Base-by-base conservation (phyloP, 2,888 invertebrate species). In the Lacanobia oleracea region DNA sequence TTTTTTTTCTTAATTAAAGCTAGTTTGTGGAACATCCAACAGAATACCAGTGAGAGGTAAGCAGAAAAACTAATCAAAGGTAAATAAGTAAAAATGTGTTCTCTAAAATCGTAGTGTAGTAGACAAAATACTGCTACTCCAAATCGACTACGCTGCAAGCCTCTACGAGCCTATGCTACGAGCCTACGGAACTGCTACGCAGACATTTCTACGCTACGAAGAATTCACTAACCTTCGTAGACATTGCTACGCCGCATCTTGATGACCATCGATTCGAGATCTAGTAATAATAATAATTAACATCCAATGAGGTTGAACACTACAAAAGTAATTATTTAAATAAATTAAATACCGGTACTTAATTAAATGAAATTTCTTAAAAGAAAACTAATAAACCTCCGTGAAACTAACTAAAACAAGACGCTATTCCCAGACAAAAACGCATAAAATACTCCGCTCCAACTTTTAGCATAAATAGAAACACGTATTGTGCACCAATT, bases 401-500 rank as follows among this genome's bases (percentile, higher is more conserved):
- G 9, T 8, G 5, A 12, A 48, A 18, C 10, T 40, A 50, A 63
- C 23, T 33, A 56, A 9, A 45, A 0, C n/a, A 50, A 61, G 23
- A 12, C 10, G 4, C 23, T 2, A 8, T 45, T 27, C 0, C 5
- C 16, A 56, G 10, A 45, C 62, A 14, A 77, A 62, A 69, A n/a
- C 51, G 10, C 16, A 27, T 9, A 33, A 33, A 56, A 57, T 14
- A n/a, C 33, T 4, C 8, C 0, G 7, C 21, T 53, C 16, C 23
- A 51, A 71, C 50, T 65, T 51, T 10, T 16, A 33, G 6, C 21
- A 12, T 63, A 56, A 78, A 65, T 50, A 53, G 63, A n/a, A 40
- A 51, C 56, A 48, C 50, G 71, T 71, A 77, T 76, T 61, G 51
- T 16, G 27, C 59, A 54, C 54, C 57, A 78, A 72, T 78, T 78